Evolutionary conservation across 2,888 invertebrate species (phyloP), one percentile per base, ranked within the genome.

Genomic region (Deroplatys truncata): DNA sequence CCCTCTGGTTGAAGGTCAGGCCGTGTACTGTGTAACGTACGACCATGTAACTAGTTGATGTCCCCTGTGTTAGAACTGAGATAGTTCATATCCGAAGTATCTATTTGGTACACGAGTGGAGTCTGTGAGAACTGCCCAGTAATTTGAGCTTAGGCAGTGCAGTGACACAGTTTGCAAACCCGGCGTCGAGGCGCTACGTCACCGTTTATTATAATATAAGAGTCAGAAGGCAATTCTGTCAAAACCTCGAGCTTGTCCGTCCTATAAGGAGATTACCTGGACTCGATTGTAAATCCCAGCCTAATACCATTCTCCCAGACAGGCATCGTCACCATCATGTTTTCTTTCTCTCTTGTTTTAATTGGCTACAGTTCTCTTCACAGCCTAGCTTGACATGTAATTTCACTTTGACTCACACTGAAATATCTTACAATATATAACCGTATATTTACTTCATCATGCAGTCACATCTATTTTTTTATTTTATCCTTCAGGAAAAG

Each of bases 201-300:
- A 87, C 87, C 56, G 87, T 83, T 35, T 83, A 83, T 87, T 72
- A 87, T 87, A 87, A 87, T 87, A 87, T 87, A 87, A 87, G 87
- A 87, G 87, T 83, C 83, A 35, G 86, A 86, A 86, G 82, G 86
- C 86, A 82, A 56, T 86, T 86, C 86, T 87, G 87, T 87, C 87
- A 87, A 87, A 86, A 87, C 87, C 87, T 87, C 87, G 82, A 82
- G 56, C 56, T 87, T 87, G 87, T 83, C 87, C 43, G 87, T 87
- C 87, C 82, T 87, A 84, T 88, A 89, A 89, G 87, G 89, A 89
- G 89, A 89, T 89, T 89, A 89, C 89, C 89, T 89, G 89, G 83
- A 83, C 87, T 87, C 82, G 82, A 89, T 87, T 82, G 87, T 87
- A 87, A 87, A 87, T 87, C 87, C 86, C 56, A 82, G n/a, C 35